These are phyloP conservation scores for Elanoides forficatus DNA, from an alignment of 2,113 vertebrate species.

Conservation along the genomic window DNA sequence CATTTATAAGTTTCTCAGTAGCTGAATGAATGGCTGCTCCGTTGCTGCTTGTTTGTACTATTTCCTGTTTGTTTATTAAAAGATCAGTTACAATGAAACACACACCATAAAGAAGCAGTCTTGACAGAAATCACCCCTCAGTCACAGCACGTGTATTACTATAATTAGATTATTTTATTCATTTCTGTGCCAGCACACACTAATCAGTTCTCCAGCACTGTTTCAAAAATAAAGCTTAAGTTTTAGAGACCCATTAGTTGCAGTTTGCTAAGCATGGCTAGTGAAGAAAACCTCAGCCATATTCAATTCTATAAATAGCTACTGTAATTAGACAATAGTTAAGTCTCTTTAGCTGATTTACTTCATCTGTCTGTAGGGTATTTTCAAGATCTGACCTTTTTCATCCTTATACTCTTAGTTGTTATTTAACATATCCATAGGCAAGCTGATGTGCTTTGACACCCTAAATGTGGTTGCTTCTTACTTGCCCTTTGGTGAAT, in stretches of 20 bases:
- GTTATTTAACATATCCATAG: not conserved
- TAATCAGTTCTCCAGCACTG: not conserved
- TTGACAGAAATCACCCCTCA: not conserved
- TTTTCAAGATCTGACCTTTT: not conserved
- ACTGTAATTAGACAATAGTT: not conserved
- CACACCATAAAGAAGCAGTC: not conserved
- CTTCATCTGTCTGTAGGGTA: not conserved
- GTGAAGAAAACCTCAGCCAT: not conserved
- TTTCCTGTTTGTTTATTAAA: constrained; percentile 15
- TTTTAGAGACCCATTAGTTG: not conserved
- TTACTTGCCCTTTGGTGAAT: not conserved
- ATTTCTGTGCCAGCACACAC: not conserved
- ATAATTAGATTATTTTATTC: not conserved
- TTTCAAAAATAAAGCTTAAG: not conserved
- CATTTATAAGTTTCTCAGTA: not conserved
- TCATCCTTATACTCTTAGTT: not conserved
- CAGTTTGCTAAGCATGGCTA: not conserved
- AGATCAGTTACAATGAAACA: not conserved
- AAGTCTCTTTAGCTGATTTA: not conserved
- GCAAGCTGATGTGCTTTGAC: not conserved
- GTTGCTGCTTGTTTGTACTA: not conserved
- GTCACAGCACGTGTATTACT: not conserved
- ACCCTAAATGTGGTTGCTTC: not conserved
- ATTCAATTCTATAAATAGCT: not conserved
- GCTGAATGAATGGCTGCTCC: not conserved